Conservation (phyloP, 1,140 invertebrate species). For the Archegozetes longisetosus region DNA sequence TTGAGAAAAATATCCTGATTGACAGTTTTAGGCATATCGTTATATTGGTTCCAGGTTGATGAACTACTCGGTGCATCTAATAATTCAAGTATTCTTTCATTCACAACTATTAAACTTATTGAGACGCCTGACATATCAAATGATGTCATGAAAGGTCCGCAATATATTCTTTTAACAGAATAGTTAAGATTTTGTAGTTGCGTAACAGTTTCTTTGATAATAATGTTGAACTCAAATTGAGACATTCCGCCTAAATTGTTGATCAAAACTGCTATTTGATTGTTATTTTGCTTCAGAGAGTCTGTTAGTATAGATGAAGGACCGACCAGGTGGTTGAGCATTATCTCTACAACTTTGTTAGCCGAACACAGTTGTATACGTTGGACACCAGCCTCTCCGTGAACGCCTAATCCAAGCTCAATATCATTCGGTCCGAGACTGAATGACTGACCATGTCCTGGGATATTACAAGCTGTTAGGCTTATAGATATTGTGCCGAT, state of each 20-base stretch:
- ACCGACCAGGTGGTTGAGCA: conserved; percentile 35
- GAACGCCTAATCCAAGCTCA: conserved; percentile 64
- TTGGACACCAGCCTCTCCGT: conserved; percentile 67
- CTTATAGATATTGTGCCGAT: conserved; percentile 56
- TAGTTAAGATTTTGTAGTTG: conserved; percentile 29
- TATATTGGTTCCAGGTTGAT: neutral
- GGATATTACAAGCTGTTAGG: conserved; percentile 50
- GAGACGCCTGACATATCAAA: conserved; percentile 64
- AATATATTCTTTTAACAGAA: conserved; percentile 42
- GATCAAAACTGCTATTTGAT: conserved; percentile 44
- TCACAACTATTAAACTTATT: conserved; percentile 44
- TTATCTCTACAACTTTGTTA: conserved; percentile 29
- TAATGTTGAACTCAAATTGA: conserved; percentile 56
- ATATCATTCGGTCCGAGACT: conserved; percentile 46
- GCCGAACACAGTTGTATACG: conserved; percentile 41
- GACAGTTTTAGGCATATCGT: conserved; percentile 1
- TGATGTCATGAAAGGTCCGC: conserved; percentile 57
- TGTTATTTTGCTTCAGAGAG: conserved; percentile 27
- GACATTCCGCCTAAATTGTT: conserved; percentile 65
- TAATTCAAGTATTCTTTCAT: conserved; percentile 26
- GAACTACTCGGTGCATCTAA: conserved; percentile 33
- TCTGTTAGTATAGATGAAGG: conserved; percentile 30
- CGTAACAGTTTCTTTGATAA: conserved; percentile 46
- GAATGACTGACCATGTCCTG: conserved; percentile 46
- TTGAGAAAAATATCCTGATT: conserved; percentile 23